phyloP scores from a whole-genome alignment of 2,113 vertebrate species.

The Dascyllus trimaculatus region DNA sequence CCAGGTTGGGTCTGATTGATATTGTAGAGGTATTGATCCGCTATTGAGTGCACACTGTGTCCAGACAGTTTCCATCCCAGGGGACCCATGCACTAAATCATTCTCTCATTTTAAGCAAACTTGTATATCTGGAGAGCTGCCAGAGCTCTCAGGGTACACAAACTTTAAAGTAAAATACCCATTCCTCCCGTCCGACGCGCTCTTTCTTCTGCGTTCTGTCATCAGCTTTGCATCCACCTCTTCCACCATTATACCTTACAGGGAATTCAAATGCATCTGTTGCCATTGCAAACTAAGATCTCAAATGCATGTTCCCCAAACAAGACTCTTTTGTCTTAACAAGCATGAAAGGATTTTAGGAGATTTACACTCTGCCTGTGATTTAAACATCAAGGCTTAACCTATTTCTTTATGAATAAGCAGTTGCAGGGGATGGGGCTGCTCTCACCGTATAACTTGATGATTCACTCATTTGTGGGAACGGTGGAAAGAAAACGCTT shows the following conservation, averaged over 20 bases:
- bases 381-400: slow-evolving; percentile 85
- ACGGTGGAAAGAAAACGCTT: slow-evolving; percentile 47
- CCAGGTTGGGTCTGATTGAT: slow-evolving; percentile 53
- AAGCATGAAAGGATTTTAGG: slow-evolving; percentile 79
- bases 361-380: slow-evolving; percentile 78
- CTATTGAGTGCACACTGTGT: slow-evolving; percentile 67
- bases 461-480: slow-evolving; percentile 73
- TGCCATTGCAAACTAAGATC: slow-evolving; percentile 66
- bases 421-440: slow-evolving; percentile 59
- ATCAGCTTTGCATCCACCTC: slow-evolving; percentile 37
- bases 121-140: slow-evolving; percentile 38
- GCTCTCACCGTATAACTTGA: slow-evolving; percentile 69
- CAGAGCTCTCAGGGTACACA: slow-evolving; percentile 32
- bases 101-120: slow-evolving; percentile 65
- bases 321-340: slow-evolving; percentile 75
- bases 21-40: slow-evolving; percentile 76
- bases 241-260: slow-evolving; percentile 23
- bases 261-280: slow-evolving; percentile 56
- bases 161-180: slow-evolving; percentile 53
- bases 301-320: slow-evolving; percentile 71
- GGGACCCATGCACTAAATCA: slow-evolving; percentile 62
- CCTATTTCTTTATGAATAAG: slow-evolving; percentile 82
- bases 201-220: slow-evolving; percentile 16
- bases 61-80: slow-evolving; percentile 67
- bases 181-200: slow-evolving; percentile 32